Conservation (phyloP, 1,140 invertebrate genomes). For the Manduca sexta region DNA sequence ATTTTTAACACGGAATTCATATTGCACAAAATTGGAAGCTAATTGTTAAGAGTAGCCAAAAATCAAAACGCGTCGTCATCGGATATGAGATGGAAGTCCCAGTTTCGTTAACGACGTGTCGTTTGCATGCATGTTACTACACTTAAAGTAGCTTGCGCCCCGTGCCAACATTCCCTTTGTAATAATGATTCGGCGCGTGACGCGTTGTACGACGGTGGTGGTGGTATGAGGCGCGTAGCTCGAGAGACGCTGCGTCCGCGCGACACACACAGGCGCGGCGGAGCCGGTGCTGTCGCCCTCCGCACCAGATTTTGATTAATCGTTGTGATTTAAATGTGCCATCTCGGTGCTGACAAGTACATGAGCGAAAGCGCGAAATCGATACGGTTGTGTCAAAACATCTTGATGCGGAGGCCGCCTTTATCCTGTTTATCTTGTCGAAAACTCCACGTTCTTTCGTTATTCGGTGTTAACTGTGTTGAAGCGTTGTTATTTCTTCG, state of each 20-base stretch:
- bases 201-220: constrained; percentile 3
- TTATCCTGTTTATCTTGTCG: constrained; percentile 34
- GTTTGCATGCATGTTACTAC: constrained; percentile 55
- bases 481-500: constrained; percentile 63
- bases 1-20: constrained; percentile 47
- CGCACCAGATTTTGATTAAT: constrained; percentile 40
- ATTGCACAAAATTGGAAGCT: constrained; percentile 40
- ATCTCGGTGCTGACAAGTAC: constrained; percentile 5
- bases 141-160: constrained; percentile 42
- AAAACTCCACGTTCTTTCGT: constrained; percentile 31
- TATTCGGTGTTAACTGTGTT: constrained; percentile 60
- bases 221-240: constrained; percentile 34
- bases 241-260: constrained; percentile 32
- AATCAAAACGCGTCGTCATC: constrained; percentile 27
- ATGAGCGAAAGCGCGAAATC: constrained; percentile 6
- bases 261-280: constrained; percentile 60
- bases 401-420: constrained; percentile 22
- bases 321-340: constrained; percentile 22
- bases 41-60: constrained; percentile 38
- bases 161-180: constrained; percentile 25
- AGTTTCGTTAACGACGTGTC: constrained; percentile 31
- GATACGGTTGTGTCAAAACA: constrained; percentile 7
- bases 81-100: constrained; percentile 11
- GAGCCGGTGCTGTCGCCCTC: constrained; percentile 59
- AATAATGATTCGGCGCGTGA: too few species aligned